phyloP scores from a whole-genome alignment of 2,113 vertebrate genomes.

The Dinomys branickii region DNA sequence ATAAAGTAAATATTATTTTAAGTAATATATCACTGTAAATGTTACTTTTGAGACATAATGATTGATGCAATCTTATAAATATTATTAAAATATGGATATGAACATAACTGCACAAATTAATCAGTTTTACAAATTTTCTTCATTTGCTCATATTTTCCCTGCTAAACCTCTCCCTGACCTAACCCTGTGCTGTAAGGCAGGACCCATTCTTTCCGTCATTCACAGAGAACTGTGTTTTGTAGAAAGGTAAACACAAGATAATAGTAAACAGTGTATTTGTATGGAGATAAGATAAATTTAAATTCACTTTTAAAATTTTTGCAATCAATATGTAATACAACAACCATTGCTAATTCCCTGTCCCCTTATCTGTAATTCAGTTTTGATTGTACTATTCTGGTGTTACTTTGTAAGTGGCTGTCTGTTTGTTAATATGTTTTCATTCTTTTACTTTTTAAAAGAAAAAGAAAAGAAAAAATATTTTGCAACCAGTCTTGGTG shows the following conservation, averaged over 20 bases:
- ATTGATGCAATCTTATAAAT: not conserved
- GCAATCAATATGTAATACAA: no score
- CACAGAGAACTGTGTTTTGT: not conserved
- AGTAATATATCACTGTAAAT: not conserved
- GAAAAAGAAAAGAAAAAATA: no score
- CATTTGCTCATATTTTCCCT: not conserved
- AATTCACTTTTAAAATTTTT: not conserved
- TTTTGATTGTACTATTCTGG: no score
- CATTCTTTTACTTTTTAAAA: no score
- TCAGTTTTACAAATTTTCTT: not conserved
- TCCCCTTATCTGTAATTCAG: no score
- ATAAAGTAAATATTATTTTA: not conserved
- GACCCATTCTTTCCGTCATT: not conserved
- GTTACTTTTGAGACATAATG: not conserved
- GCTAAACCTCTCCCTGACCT: not conserved
- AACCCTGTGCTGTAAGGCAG: not conserved
- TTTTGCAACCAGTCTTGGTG: no score
- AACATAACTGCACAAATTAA: not conserved
- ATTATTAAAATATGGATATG: not conserved
- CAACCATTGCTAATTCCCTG: no score
- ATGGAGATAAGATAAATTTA: not conserved
- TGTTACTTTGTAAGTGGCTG: no score
- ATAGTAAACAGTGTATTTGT: not conserved
- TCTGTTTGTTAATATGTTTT: no score
- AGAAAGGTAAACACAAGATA: not conserved